These are phyloP conservation scores for Habrosyne pyritoides DNA, from an alignment of 2,888 invertebrate species.

Conservation along the genomic window DNA sequence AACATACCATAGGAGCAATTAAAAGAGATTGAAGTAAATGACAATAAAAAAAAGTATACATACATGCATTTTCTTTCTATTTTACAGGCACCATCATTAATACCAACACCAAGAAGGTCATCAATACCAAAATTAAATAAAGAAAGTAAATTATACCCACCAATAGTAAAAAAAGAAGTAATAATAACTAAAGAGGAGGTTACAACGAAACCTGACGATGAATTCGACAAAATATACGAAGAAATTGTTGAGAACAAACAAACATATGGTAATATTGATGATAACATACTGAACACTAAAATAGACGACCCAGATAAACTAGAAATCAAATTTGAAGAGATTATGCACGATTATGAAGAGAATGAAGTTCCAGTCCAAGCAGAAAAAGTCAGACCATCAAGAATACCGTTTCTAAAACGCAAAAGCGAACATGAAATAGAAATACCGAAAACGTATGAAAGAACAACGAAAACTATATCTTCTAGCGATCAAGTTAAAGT, in stretches of 20 bases:
- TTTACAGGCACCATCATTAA: constrained; percentile 20
- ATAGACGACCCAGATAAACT: constrained; percentile 59
- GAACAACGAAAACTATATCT: constrained; percentile 8
- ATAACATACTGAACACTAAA: constrained; percentile 42
- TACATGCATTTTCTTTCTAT: constrained; percentile 9
- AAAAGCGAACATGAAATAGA: constrained; percentile 54
- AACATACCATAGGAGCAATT: no score
- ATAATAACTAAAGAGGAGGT: constrained; percentile 16
- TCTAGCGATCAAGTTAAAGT: constrained; percentile 13
- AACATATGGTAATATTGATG: constrained; percentile 29
- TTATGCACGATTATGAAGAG: constrained; percentile 70
- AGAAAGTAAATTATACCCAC: constrained; percentile 23
- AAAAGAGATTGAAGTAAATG: no score
- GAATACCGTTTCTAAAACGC: constrained; percentile 60
- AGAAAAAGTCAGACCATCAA: constrained; percentile 50
- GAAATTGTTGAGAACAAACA: constrained; percentile 48
- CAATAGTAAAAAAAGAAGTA: constrained; percentile 13
- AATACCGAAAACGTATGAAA: constrained; percentile 24
- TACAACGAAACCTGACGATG: constrained; percentile 50
- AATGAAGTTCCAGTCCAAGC: constrained; percentile 39
- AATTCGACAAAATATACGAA: constrained; percentile 71
- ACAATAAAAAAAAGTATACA: no score
- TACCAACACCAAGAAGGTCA: constrained; percentile 24
- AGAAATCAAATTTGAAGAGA: constrained; percentile 69
- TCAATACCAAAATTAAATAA: constrained; percentile 46